Base-by-base conservation (phyloP, 2,113 vertebrate species). In the Oenanthe melanoleuca region DNA sequence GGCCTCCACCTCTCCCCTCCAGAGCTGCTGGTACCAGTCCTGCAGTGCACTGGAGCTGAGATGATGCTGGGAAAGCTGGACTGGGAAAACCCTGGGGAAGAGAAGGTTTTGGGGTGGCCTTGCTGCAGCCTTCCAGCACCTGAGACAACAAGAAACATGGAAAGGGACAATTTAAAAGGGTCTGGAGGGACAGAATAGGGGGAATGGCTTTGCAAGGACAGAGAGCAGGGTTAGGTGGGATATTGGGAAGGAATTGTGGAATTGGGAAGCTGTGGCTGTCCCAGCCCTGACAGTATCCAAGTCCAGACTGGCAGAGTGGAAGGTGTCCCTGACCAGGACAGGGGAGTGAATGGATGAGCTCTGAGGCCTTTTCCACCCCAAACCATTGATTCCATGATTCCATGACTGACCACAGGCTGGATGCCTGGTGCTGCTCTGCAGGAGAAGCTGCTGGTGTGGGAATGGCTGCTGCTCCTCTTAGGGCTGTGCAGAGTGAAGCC, bases 141-240 rank as follows among this genome's bases (percentile, higher is more conserved):
- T 57, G 50, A 19, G 21, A 20, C 50, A 14, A 29, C 5, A 10
- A 14, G 17, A 50, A 72, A 26, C 42, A 26, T 5, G 14, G 50
- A 16, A 40, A 50, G 50, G 13, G 31, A 37, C 3, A 20, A 33
- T 57, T 64, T 19, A 19, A 17, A 65, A 57, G 22, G 31, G 34
- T 9, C 25, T 64, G 74, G 42, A 56, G 40, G 4, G 17, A 34
- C 20, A 50, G 34, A 14, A 50, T 3, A 40, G 20, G 7, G 56
- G 34, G 17, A 34, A 42, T 57, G 50, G n/a, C 28, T 61, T 38
- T 55, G 1, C 55, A 26, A 0, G 0, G 57, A 1, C 21, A 49
- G 21, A 64, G 57, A 14, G 9, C 49, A 49, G 57, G 34, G 17
- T 1, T 22, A 3, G 50, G 4, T 37, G n/a, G 22, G 33, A n/a